Evolutionary conservation across 2,113 vertebrate genomes (phyloP).

Genomic region (Charina bottae): DNA sequence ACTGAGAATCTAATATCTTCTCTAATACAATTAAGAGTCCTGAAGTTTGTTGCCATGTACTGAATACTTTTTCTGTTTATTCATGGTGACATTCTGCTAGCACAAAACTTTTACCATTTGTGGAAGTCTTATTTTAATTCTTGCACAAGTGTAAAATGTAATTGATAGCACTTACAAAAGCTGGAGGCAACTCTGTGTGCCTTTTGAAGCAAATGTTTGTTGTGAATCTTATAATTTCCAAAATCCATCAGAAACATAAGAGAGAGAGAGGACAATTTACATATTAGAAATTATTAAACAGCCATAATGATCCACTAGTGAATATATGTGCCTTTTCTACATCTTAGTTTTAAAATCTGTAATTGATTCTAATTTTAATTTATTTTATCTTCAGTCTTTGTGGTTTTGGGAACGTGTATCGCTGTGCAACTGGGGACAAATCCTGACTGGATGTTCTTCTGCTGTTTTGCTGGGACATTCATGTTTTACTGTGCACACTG

Average conservation of each 20-base stretch:
- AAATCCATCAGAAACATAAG: not conserved
- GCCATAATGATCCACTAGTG: not conserved
- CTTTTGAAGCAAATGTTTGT: not conserved
- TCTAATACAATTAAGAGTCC: not conserved
- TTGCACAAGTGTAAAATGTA: not conserved
- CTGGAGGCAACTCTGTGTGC: not conserved
- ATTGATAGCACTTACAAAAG: not conserved
- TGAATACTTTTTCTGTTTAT: not conserved
- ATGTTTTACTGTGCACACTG: constrained; percentile 99
- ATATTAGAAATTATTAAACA: not conserved
- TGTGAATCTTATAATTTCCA: not conserved
- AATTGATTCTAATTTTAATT: constrained; percentile 44
- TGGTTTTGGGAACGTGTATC: constrained; percentile 96
- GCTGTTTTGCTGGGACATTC: constrained; percentile 97
- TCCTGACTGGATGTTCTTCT: constrained; percentile 99
- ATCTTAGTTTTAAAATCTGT: not conserved
- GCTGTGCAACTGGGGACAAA: constrained; percentile 96
- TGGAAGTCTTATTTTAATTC: not conserved
- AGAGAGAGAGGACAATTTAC: not conserved
- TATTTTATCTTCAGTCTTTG: constrained; percentile 87
- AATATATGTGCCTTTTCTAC: not conserved
- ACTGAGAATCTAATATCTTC: not conserved
- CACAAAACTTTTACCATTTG: not conserved
- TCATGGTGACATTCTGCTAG: not conserved
- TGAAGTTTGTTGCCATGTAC: not conserved